Evolutionary conservation across 2,797 vertebrate genomes (phyloP), one percentile per base, ranked within the genome.

Genomic region (Anabacerthia variegaticeps): DNA sequence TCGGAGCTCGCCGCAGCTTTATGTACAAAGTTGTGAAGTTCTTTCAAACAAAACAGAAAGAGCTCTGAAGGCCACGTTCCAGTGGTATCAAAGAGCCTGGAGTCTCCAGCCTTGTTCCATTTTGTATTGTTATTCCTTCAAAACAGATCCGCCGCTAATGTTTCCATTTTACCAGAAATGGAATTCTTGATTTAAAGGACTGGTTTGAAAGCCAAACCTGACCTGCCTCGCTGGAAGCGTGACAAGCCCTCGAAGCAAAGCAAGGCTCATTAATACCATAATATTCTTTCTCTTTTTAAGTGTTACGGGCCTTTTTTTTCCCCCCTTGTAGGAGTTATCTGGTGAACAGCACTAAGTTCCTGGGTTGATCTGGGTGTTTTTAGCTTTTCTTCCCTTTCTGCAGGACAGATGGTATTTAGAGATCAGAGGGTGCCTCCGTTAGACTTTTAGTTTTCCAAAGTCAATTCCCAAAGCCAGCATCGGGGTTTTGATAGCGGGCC

Each of bases 371-470:
- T 69, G 86, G 41, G 69, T 30, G 59, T 32, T 88, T 72, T 39
- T 49, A 49, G 67, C 94, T 79, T 67, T 72, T 28, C 41, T 82
- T 77, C 63, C 52, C 52, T 75, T 82, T 63, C 67, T 46, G 5
- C 34, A 19, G 90, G 88, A 76, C 93, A 84, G 95, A 93, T 95
- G 95, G 95, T 63, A 67, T 82, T 93, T 67, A 56, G 51, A 91
- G 79, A 88, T 76, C 69, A 75, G 79, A 94, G 48, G 82, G 88
- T 76, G 56, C 56, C 52, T 87, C 71, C 0, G 1, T 55, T 41
- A n/a, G 80, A 63, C 37, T 80, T 85, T 23, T 1, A 37, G 12
- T 77, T 72, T 76, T 48, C 65, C 84, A 37, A 71, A 92, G 65
- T 91, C 78, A 36, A 26, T 76, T 58, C 91, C 90, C 76, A 43